A percentile compares a stretch with the other conserved stretches of the same genome.
Evolutionary conservation across 2,888 invertebrate species (phyloP).

Genomic region (Alentia gelatinosa): DNA sequence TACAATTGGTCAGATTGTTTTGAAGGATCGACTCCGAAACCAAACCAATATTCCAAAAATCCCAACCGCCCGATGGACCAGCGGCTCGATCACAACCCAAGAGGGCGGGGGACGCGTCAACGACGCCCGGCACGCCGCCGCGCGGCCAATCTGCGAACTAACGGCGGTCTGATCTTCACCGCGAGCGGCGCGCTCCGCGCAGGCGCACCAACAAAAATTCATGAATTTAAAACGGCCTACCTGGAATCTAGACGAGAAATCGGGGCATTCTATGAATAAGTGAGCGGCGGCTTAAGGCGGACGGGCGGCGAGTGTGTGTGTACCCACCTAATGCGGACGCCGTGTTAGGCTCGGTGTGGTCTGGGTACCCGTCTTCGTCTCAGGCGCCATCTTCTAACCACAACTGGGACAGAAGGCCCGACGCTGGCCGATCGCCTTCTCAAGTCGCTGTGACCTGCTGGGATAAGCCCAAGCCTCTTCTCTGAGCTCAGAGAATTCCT

Average conservation of each 20-base stretch:
- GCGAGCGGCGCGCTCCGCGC: neutral
- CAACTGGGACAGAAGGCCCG: neutral
- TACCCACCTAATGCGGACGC: conserved; percentile 5
- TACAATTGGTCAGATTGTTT: neutral
- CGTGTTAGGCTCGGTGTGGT: neutral
- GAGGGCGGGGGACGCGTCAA: neutral
- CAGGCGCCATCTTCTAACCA: conserved; percentile 4
- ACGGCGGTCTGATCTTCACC: neutral
- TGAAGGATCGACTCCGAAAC: neutral
- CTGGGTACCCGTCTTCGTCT: neutral
- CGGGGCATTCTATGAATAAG: conserved; percentile 41
- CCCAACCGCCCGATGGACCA: neutral
- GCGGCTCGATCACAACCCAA: neutral
- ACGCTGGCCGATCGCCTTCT: neutral
- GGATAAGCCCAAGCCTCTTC: too few species aligned
- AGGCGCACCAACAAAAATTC: conserved; percentile 12
- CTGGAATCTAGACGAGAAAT: conserved; percentile 41
- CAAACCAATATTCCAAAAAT: conserved; percentile 16
- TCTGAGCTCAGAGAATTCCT: neutral
- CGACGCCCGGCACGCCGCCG: neutral
- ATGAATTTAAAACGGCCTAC: conserved; percentile 47
- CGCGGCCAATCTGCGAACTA: conserved; percentile 16
- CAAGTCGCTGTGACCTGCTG: too few species aligned
- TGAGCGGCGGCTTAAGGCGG: neutral
- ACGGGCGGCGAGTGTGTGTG: neutral